Evolutionary conservation across 2,888 invertebrate genomes (phyloP), one percentile per base, ranked within the genome.

Genomic region (Xylocampa areola): DNA sequence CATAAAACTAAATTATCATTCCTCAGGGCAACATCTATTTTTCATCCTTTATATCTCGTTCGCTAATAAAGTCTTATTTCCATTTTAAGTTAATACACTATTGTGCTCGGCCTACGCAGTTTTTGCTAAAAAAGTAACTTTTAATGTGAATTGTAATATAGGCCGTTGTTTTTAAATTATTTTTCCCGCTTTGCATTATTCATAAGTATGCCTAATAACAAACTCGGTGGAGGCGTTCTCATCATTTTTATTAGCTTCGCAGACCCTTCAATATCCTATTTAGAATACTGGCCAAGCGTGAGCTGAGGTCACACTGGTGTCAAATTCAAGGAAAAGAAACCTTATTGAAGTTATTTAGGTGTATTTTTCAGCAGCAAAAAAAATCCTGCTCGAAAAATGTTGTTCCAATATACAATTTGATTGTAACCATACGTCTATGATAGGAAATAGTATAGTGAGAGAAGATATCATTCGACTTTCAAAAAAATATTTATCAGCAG

Each of bases 191-290:
- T 69, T 73, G 65, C 52, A 76, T 76, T 75, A 76, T 76, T 76
- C 75, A 76, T 75, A 73, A 74, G 73, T 60, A 52, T 47, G 45
- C 71, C 47, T 70, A 72, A 64, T 75, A 75, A 68, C 57, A 72
- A 77, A 75, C 59, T 63, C 59, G 29, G 58, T 47, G 57, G 65
- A 63, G 54, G 57, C 68, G 61, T 67, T 54, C 73, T 67, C 73
- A 67, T 70, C 66, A 70, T 73, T 68, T 76, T 73, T 75, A 77
- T 76, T 75, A 70, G 64, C 63, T 65, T 61, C 66, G 47, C 57
- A 50, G 68, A 39, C 60, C 54, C 59, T 68, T 73, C 73, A 75
- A 73, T 77, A 73, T 51, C 61, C 57, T 66, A 55, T 62, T 66
- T 57, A 60, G 52, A 65, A 66, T 55, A 55, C 43, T 49, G 47